Base-by-base conservation (phyloP, 1,140 invertebrate genomes). In the Panulirus ornatus region DNA sequence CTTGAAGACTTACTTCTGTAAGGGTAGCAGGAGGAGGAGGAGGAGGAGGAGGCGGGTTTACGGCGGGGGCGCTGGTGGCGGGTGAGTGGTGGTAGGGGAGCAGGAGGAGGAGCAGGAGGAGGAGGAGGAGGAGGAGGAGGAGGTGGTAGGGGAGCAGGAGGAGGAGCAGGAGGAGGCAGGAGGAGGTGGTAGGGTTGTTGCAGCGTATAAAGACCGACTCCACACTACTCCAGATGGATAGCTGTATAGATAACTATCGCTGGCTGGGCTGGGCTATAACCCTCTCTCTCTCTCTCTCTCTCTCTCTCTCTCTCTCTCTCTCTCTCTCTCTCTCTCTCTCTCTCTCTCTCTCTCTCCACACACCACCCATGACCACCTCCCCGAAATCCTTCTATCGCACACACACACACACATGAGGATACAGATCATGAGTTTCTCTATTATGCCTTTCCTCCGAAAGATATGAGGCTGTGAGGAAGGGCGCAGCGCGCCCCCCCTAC, bases 181-280 rank as follows among this genome's bases (percentile, higher is more conserved):
- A 66, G 22, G 14, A 27, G 8, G 22, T 27, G 8, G n/a, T n/a
- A n/a, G n/a, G n/a, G n/a, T n/a, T n/a, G n/a, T n/a, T n/a, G n/a
- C n/a, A n/a, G n/a, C n/a, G n/a, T n/a, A n/a, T n/a, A n/a, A n/a
- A n/a, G n/a, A n/a, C n/a, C n/a, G 6, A 6, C 58, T 6, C 3
- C 11, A 9, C 11, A 3, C n/a, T 30, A 6, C 58, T 66, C 58
- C 9, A 66, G 58, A 66, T 66, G n/a, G 58, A 66, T 66, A 66
- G 58, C 58, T 2, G 30, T 66, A 66, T 66, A 66, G 58, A 66
- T 66, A 66, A 27, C 58, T 27, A 66, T 66, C 58, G 30, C 58
- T 66, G n/a, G 58, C 58, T 66, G 58, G 44, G 44, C 14, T 11
- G 22, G 5, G 58, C n/a, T 66, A 30, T 27, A 30, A 66, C n/a